phyloP scores from a whole-genome alignment of 2,888 invertebrate genomes.

The Apamea anceps region DNA sequence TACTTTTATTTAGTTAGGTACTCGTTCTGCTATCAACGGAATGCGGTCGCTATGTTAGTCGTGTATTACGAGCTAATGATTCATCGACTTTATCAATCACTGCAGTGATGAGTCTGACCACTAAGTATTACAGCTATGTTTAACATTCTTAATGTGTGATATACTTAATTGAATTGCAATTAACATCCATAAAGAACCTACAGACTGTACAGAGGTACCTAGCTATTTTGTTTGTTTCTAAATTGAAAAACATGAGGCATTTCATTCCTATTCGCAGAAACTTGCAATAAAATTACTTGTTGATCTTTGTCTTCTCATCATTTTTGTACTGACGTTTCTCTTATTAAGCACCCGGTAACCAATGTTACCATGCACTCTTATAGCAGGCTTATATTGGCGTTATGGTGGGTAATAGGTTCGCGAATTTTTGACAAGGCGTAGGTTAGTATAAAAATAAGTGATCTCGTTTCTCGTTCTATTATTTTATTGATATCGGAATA shows the following conservation, averaged over 20 bases:
- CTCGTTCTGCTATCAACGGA: slow-evolving; percentile 82
- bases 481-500: background rate
- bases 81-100: slow-evolving; percentile 85
- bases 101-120: slow-evolving; percentile 64
- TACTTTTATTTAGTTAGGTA: slow-evolving; percentile 76
- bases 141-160: slow-evolving; percentile 19
- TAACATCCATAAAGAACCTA: background rate
- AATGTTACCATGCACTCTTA: background rate
- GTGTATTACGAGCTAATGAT: slow-evolving; percentile 83
- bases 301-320: background rate
- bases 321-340: background rate
- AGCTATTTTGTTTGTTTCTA: background rate
- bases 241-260: background rate
- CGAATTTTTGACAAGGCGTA: background rate
- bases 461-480: background rate
- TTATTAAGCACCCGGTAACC: background rate
- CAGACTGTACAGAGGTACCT: background rate
- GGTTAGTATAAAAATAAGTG: background rate
- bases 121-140: slow-evolving; percentile 31
- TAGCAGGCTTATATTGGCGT: background rate
- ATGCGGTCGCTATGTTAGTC: slow-evolving; percentile 84
- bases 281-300: no score
- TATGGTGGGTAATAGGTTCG: background rate
- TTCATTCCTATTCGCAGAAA: background rate
- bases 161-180: slow-evolving; percentile 15